Evolutionary conservation across 1,140 invertebrate species (phyloP).

Genomic region (Leptinotarsa defecta): DNA sequence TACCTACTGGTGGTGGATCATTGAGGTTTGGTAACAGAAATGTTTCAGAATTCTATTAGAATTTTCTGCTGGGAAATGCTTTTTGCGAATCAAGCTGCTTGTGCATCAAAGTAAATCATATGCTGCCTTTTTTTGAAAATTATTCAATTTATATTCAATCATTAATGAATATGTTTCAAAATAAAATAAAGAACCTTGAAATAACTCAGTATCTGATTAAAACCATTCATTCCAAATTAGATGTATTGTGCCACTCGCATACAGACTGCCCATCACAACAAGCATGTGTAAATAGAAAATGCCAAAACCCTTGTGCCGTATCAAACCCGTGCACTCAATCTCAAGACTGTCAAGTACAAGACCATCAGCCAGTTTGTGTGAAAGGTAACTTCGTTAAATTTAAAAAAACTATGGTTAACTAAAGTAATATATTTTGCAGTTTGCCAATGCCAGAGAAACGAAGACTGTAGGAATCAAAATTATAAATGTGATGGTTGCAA

Average conservation of each 20-base stretch:
- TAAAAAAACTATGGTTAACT: not conserved
- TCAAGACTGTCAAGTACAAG: conserved; percentile 75
- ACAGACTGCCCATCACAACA: conserved; percentile 73
- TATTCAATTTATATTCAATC: not conserved
- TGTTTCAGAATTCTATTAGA: not conserved
- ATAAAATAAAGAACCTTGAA: not conserved
- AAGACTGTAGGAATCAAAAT: conserved; percentile 64
- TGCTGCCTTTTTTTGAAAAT: not conserved
- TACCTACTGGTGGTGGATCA: not conserved
- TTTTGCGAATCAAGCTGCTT: conserved; percentile 1
- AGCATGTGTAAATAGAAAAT: conserved; percentile 77
- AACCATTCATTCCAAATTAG: conserved; percentile 47
- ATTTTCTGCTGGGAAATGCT: not conserved
- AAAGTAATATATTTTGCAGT: conserved; percentile 56
- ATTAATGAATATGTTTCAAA: not conserved
- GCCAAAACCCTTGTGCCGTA: conserved; percentile 66
- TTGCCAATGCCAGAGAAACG: conserved; percentile 68
- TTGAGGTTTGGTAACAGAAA: not conserved
- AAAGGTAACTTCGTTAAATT: conserved; percentile 62
- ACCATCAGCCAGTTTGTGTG: conserved; percentile 78
- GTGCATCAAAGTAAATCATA: not conserved
- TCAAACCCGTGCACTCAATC: conserved; percentile 68
- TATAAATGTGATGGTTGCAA: conserved; percentile 69
- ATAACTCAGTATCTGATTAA: not conserved
- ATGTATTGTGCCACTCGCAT: conserved; percentile 72